These are phyloP conservation scores for Sceliomorpha sp. DNA, from an alignment of 2,888 invertebrate species.

Conservation along the genomic window DNA sequence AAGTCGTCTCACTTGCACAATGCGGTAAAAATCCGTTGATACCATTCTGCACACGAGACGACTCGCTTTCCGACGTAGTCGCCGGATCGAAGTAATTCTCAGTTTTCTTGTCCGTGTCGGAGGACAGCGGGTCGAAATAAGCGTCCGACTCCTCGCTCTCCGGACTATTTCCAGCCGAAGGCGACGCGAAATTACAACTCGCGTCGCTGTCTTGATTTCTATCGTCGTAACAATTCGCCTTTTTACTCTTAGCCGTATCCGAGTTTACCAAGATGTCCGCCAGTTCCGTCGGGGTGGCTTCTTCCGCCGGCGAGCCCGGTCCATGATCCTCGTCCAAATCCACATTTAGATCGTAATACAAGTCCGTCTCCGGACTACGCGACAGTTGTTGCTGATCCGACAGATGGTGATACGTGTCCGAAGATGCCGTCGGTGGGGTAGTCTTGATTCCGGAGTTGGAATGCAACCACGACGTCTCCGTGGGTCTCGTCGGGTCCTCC, in stretches of 20 bases:
- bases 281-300: constrained; percentile 81
- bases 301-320: constrained; percentile 87
- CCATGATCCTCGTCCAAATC: constrained; percentile 82
- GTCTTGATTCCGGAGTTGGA: constrained; percentile 57
- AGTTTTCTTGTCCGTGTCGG: constrained; percentile 66
- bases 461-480: constrained; percentile 70
- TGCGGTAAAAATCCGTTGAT: constrained; percentile 9
- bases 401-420: constrained; percentile 70
- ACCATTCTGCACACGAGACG: constrained; percentile 78
- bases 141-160: constrained; percentile 80
- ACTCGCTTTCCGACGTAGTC: constrained; percentile 67
- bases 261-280: constrained; percentile 75
- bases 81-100: constrained; percentile 64
- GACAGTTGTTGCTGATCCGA: constrained; percentile 79
- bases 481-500: constrained; percentile 56
- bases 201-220: background rate
- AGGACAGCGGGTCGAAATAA: constrained; percentile 73
- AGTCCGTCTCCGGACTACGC: constrained; percentile 75
- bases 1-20: constrained; percentile 12
- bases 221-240: constrained; percentile 19
- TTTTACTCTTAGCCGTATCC: constrained; percentile 62
- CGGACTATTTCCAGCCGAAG: constrained; percentile 70
- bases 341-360: constrained; percentile 72
- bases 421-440: constrained; percentile 66
- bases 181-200: constrained; percentile 56